Evolutionary conservation across 1,140 invertebrate species (phyloP).

Genomic region (Cryptotermes secundus): DNA sequence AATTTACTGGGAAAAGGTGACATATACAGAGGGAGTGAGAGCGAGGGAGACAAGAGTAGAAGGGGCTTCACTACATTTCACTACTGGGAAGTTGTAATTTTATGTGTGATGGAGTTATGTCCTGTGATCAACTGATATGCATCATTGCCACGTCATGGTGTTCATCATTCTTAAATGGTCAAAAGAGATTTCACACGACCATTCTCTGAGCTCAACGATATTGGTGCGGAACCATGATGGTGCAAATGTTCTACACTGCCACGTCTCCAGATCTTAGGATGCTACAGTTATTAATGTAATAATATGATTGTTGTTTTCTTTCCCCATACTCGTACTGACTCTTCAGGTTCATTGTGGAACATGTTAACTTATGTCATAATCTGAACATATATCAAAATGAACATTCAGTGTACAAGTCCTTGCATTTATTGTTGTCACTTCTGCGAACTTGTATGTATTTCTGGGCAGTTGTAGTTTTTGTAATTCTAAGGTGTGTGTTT

Average conservation of each 20-base stretch:
- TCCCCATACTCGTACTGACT: not conserved
- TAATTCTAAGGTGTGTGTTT: not conserved
- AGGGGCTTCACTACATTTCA: not conserved
- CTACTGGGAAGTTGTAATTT: not conserved
- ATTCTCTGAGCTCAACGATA: constrained; percentile 2
- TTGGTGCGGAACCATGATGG: not conserved
- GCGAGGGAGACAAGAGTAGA: too few species aligned
- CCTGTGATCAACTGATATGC: not conserved
- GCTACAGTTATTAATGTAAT: constrained; percentile 14
- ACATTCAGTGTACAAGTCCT: not conserved
- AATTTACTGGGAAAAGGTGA: not conserved
- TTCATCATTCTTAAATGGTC: not conserved
- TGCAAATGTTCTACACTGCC: constrained; percentile 5
- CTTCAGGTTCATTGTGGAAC: not conserved
- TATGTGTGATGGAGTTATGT: not conserved
- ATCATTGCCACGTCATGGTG: not conserved
- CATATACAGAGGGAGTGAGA: not conserved
- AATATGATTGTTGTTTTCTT: not conserved
- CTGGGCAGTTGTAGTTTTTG: not conserved
- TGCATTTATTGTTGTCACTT: not conserved
- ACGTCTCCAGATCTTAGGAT: not conserved
- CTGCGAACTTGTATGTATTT: not conserved
- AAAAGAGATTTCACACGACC: not conserved
- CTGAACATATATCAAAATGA: not conserved
- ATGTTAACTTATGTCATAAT: not conserved